Evolutionary conservation across 2,797 vertebrate genomes (phyloP).

Genomic region (Danio tinwini): DNA sequence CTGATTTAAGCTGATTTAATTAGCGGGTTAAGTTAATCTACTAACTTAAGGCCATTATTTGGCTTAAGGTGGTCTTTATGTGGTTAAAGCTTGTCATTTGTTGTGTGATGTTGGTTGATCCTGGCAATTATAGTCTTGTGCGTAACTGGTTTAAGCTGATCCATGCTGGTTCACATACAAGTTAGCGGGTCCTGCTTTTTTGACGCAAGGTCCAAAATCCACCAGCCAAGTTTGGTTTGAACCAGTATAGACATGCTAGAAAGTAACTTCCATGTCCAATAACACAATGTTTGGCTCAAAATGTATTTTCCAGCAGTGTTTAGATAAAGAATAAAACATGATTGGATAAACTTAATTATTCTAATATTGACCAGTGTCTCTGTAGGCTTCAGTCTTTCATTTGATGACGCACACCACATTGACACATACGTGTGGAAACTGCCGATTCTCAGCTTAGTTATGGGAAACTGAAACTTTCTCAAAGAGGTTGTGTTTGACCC

Average conservation of each 20-base stretch:
- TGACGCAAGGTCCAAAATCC: neutral
- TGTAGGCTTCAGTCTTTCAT: constrained; percentile 26
- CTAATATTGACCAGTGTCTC: constrained; percentile 33
- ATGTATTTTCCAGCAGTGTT: neutral
- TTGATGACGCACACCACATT: constrained; percentile 51
- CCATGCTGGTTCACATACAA: neutral
- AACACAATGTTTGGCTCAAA: neutral
- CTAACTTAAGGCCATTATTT: no score
- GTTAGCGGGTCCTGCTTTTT: neutral
- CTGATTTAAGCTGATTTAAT: no score
- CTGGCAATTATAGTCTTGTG: no score
- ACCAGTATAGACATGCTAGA: neutral
- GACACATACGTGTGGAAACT: constrained; percentile 32
- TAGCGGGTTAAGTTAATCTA: no score
- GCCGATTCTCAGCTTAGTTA: constrained; percentile 40
- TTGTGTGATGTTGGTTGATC: no score
- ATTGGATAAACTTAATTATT: constrained; percentile 16
- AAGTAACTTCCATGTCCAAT: neutral
- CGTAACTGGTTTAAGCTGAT: neutral
- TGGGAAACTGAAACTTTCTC: constrained; percentile 63
- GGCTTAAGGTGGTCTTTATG: neutral
- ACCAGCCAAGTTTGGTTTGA: neutral
- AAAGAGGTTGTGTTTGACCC: constrained; percentile 56
- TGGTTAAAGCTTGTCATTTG: neutral
- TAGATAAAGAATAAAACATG: neutral